Evolutionary conservation across 2,888 invertebrate genomes (phyloP).

Genomic region (Mamestra brassicae): DNA sequence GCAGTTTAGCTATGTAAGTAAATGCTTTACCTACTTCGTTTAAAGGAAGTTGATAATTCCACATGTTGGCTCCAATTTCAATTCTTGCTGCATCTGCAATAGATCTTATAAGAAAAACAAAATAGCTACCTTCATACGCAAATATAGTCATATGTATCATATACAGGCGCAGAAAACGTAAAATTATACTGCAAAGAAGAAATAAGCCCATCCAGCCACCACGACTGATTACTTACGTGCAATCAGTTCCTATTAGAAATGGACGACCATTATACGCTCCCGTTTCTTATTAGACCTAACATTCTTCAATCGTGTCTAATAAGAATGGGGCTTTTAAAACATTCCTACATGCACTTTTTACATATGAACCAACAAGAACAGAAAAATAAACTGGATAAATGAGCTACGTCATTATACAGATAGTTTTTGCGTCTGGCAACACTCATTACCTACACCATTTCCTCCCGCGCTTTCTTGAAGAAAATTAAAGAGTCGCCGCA

Average conservation of each 20-base stretch:
- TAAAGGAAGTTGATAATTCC: not conserved
- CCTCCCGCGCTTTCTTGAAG: constrained; percentile 90
- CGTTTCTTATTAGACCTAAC: constrained; percentile 66
- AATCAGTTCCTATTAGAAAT: constrained; percentile 55
- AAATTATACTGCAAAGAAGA: constrained; percentile 7
- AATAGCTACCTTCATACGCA: not conserved
- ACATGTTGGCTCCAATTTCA: not conserved
- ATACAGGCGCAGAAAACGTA: not conserved
- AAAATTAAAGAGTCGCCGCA: constrained; percentile 90
- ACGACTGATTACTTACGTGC: constrained; percentile 39
- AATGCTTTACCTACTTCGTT: not conserved
- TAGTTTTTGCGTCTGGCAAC: constrained; percentile 86
- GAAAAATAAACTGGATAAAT: constrained; percentile 82
- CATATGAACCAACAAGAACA: constrained; percentile 68
- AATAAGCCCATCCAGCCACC: constrained; percentile 13
- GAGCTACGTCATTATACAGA: constrained; percentile 85
- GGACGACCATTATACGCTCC: constrained; percentile 54
- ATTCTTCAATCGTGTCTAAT: constrained; percentile 67
- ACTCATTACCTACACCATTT: constrained; percentile 89
- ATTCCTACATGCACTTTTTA: constrained; percentile 73
- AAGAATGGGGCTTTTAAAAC: constrained; percentile 71
- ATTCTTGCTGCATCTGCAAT: not conserved
- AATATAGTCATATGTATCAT: not conserved
- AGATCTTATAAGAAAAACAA: not conserved
- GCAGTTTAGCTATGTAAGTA: too few relatives aligned